These are phyloP conservation scores for Papilio dardanus DNA, from an alignment of 1,140 invertebrate genomes.

Conservation along the genomic window DNA sequence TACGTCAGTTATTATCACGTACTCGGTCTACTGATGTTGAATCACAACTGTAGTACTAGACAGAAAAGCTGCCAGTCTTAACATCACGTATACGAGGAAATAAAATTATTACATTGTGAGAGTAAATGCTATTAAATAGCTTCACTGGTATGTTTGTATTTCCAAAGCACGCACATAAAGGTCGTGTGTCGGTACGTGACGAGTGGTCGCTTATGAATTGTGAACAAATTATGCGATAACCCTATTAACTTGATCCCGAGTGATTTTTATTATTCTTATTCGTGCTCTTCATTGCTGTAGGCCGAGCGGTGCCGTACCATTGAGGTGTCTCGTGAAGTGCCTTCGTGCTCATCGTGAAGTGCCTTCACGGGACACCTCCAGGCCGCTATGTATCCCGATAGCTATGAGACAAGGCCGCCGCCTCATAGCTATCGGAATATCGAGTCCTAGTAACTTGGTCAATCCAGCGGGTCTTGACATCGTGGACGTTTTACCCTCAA, in stretches of 20 bases:
- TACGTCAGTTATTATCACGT: too few species aligned
- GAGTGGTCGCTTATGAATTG: not conserved
- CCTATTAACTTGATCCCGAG: not conserved
- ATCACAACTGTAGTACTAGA: not conserved
- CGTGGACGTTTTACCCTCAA: too few species aligned
- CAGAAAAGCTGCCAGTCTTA: not conserved
- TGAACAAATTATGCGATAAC: not conserved
- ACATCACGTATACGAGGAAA: not conserved
- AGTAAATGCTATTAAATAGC: not conserved
- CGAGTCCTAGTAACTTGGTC: too few species aligned
- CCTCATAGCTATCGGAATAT: too few species aligned
- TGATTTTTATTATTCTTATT: not conserved
- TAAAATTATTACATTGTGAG: not conserved
- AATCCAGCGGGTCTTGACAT: too few species aligned
- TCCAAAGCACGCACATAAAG: not conserved
- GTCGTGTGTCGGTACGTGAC: slow-evolving; percentile 9
- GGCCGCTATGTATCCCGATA: too few species aligned
- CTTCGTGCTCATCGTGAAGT: too few species aligned
- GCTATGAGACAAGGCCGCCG: too few species aligned
- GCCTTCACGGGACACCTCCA: too few species aligned
- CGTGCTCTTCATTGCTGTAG: too few species aligned
- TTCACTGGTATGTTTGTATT: not conserved
- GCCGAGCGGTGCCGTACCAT: too few species aligned
- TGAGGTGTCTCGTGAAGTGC: too few species aligned
- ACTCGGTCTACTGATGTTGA: not conserved